Evolutionary conservation across 2,888 invertebrate genomes (phyloP), one percentile per base, ranked within the genome.

Genomic region (Hypena proboscidalis): DNA sequence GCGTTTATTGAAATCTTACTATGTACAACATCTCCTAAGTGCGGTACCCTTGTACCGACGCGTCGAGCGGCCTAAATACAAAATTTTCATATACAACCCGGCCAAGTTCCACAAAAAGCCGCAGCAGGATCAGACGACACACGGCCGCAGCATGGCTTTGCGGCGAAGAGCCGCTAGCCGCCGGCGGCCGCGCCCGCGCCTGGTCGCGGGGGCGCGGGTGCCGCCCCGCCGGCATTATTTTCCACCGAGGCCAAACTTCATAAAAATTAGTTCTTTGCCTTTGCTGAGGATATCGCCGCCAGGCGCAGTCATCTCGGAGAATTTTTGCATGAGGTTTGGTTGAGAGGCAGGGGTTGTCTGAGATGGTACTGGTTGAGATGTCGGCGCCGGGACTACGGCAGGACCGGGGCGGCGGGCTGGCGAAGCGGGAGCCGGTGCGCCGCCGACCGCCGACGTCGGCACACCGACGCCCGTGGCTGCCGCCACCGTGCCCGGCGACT

Each of bases 241-340:
- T 77, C 95, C 95, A 75, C 96, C 96, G 69, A 97, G 93, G 63
- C 97, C 97, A 85, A 97, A 97, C 91, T 96, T 96, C 95, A 97
- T 97, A 89, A 97, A 97, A 83, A 97, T 96, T 64, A 97, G 94
- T 92, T 97, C 97, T 91, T 97, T 97, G 75, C 97, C 97, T 88
- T 97, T 97, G 77, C 97, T 97, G 70, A 97, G 92, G 67, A 97
- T 96, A 80, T 97, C 97, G 70, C 97, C 97, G 56, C 97, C 97
- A 66, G 97, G 96, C 51, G 95, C 95, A 42, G 97, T 95, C 92
- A 97, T 96, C 82, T 97, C 97, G 70, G 95, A 94, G 80, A 97
- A 94, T 87, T 97, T 97, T 83, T 97, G 96, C 95, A 97, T 97
- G 63, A 97, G 93, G 86, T 96, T 97, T 46, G 95, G 95, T 58